phyloP scores from a whole-genome alignment of 2,113 vertebrate genomes.

The Dromas ardeola region DNA sequence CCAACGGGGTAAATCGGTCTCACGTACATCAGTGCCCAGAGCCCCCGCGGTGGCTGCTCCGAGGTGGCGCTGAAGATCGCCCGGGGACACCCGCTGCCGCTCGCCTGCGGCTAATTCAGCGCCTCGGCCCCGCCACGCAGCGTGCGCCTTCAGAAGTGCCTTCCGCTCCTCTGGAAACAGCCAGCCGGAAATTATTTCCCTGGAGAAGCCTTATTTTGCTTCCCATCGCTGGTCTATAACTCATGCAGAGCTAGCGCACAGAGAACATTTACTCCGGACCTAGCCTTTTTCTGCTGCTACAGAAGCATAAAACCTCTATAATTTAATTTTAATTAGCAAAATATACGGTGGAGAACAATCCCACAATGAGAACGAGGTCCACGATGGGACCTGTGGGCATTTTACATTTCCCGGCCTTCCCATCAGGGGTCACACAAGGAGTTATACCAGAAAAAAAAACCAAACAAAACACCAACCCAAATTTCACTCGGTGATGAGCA shows the following conservation, averaged over 20 bases:
- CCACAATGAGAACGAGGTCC: neutral
- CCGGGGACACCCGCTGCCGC: neutral
- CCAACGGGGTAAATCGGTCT: accelerated
- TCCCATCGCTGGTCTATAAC: neutral
- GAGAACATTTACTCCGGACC: neutral
- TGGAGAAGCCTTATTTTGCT: neutral
- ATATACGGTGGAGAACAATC: neutral
- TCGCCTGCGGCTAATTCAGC: neutral
- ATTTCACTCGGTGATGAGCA: neutral
- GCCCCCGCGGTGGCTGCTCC: neutral
- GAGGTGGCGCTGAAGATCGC: neutral
- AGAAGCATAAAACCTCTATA: neutral
- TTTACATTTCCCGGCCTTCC: neutral
- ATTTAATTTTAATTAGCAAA: neutral
- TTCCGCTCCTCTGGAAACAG: neutral
- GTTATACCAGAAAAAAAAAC: neutral
- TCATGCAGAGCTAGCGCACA: neutral
- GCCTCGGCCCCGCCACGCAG: accelerated
- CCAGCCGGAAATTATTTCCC: neutral
- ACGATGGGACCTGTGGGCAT: neutral
- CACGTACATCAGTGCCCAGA: accelerated
- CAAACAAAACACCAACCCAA: neutral
- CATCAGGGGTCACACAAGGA: neutral
- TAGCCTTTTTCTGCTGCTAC: neutral
- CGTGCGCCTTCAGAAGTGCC: neutral